Base-by-base conservation (phyloP, 2,888 invertebrate genomes). In the Creontiades dilutus region DNA sequence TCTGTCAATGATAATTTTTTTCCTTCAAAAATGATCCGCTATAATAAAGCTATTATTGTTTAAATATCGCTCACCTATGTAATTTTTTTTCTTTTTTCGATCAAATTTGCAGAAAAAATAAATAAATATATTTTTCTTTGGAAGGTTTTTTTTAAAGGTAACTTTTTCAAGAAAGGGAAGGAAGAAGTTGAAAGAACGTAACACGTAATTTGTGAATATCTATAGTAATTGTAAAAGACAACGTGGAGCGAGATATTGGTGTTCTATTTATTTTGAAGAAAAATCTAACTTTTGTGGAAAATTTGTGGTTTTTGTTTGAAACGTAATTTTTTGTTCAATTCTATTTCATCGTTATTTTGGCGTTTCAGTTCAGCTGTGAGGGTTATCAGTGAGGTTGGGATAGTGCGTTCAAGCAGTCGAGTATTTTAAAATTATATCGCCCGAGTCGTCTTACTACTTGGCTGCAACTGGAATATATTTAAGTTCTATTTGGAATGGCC, bases 41-140 rank as follows among this genome's bases (percentile, higher is more conserved):
- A 82, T 52, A 52, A 52, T 52, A 23, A 52, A 82, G 19, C 12
- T 82, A 52, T 81, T 81, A 81, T 82, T 82, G 82, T 82, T 82
- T 23, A 52, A 82, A 78, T 78, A 78, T 46, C 37, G 47, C 47
- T 78, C 19, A 19, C 46, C 78, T 78, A 78, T 78, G 16, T 46
- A 19, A 28, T 4, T 27, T 14, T 3, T 19, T 37, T 28, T 23
- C 23, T 23, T 12, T 68, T 68, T 78, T 46, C 78, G 46, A 28
- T 47, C 46, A 47, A 27, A 46, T 14, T 78, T 23, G 68, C 68
- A 5, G 68, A 68, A 19, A 68, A 68, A 23, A 68, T 16, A 82
- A 19, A 82, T 82, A 82, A 23, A 52, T 52, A 14, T 52, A 14
- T 13, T 27, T 48, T 82, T 82, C 27, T 48, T 19, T 82, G 47